phyloP scores from a whole-genome alignment of 2,797 vertebrate genomes.

The Lemur catta region DNA sequence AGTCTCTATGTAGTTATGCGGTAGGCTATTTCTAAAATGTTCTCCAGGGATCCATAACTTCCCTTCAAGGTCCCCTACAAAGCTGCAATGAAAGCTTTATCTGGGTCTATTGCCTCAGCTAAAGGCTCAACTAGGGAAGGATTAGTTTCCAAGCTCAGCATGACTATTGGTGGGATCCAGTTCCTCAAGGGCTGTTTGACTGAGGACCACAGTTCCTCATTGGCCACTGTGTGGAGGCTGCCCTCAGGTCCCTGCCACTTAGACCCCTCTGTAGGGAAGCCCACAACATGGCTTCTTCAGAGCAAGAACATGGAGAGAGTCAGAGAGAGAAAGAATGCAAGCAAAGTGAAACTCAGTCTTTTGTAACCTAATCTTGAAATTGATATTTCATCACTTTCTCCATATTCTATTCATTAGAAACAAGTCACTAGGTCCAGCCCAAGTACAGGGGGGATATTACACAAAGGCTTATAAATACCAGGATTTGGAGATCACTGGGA shows the following conservation, averaged over 20 bases:
- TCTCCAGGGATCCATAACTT: background rate
- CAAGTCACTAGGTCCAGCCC: background rate
- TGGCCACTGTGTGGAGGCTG: background rate
- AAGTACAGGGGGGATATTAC: background rate
- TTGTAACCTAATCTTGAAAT: background rate
- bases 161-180: background rate
- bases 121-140: background rate
- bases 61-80: background rate
- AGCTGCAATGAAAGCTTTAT: background rate
- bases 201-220: background rate
- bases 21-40: background rate
- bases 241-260: background rate
- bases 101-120: background rate
- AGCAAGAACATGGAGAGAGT: background rate
- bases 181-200: background rate
- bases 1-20: background rate
- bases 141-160: background rate
- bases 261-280: background rate
- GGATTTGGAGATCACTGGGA: background rate
- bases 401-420: background rate
- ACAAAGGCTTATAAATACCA: background rate
- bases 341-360: background rate
- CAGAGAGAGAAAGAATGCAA: background rate
- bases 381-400: background rate
- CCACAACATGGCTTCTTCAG: background rate